A percentile compares a stretch with the other conserved stretches of the same genome.
Evolutionary conservation across 2,113 vertebrate genomes (phyloP).

Genomic region (Xyrauchen texanus): DNA sequence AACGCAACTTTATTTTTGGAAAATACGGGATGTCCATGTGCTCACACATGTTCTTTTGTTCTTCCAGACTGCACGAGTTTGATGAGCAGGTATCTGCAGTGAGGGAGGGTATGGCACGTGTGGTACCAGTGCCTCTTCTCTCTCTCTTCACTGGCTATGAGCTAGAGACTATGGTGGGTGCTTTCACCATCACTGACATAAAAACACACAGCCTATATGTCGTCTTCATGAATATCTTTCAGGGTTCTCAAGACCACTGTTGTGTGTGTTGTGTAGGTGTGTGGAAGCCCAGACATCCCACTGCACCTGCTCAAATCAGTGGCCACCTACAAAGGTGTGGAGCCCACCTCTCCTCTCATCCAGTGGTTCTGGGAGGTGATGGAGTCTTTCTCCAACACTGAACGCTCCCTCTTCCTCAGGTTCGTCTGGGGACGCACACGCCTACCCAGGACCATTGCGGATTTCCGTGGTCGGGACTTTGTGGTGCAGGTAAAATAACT

Average conservation of each 20-base stretch:
- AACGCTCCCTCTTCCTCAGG: slow-evolving; percentile 92
- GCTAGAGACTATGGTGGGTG: slow-evolving; percentile 92
- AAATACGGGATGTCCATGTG: no score
- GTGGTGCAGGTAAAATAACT: slow-evolving; percentile 87
- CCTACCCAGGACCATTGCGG: slow-evolving; percentile 95
- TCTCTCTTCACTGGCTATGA: slow-evolving; percentile 98
- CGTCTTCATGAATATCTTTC: neutral
- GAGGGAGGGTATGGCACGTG: slow-evolving; percentile 95
- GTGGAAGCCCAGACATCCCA: slow-evolving; percentile 97
- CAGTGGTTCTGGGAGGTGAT: slow-evolving; percentile 99
- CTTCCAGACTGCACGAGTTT: slow-evolving; percentile 91
- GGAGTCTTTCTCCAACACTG: slow-evolving; percentile 97
- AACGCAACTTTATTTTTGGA: no score
- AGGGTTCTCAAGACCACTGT: neutral
- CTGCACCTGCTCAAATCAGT: slow-evolving; percentile 97
- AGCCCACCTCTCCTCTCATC: slow-evolving; percentile 87
- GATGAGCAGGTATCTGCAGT: slow-evolving; percentile 97
- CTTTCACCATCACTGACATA: no score
- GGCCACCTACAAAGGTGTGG: slow-evolving; percentile 95
- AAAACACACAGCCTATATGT: neutral
- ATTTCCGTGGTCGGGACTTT: slow-evolving; percentile 95
- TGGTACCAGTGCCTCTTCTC: slow-evolving; percentile 93
- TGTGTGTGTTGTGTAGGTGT: slow-evolving; percentile 78
- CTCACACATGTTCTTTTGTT: neutral
- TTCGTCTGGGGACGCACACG: slow-evolving; percentile 98